Evolutionary conservation across 2,888 invertebrate species (phyloP), one percentile per base, ranked within the genome.

Genomic region (Plusia festucae): DNA sequence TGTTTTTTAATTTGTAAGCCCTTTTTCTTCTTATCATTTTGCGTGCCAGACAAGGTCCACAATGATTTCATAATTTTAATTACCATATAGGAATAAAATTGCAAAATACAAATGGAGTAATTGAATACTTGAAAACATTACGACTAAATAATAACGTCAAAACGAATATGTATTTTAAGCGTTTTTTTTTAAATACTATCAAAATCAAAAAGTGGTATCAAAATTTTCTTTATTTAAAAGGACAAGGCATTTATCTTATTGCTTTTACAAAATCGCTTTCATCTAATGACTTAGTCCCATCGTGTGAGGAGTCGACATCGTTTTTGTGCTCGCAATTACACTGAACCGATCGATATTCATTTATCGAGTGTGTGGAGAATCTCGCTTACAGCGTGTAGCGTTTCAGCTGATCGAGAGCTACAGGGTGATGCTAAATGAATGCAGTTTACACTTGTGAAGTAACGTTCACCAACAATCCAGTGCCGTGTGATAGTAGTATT

Each of bases 271-370:
- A 66, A 73, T 65, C 79, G 81, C 82, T 73, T 6, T 55, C 18
- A 69, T 72, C 53, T 73, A 68, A 24, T 73, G 32, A 11, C 57
- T 61, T 30, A 34, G 18, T 13, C 24, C 20, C 30, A 49, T 53
- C n/a, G 44, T 53, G 64, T 78, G 76, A 55, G 18, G 40, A 59
- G 59, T 70, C 71, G 68, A 81, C 79, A 79, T 76, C 63, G 82
- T 87, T 85, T 84, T 86, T 85, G 78, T 73, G 68, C 70, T 73
- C 59, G 68, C 80, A 84, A 83, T 85, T 86, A 84, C 79, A 71
- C 70, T 78, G 81, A 83, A 85, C 74, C 83, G 74, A 88, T 87
- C 85, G 85, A 85, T 85, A 86, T 84, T 85, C 77, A 84, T 85
- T 83, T 85, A 84, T 81, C 71, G 75, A 76, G 65, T 73, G 73